Evolutionary conservation across 1,140 invertebrate species (phyloP).

Genomic region (Chrysoperla carnea): DNA sequence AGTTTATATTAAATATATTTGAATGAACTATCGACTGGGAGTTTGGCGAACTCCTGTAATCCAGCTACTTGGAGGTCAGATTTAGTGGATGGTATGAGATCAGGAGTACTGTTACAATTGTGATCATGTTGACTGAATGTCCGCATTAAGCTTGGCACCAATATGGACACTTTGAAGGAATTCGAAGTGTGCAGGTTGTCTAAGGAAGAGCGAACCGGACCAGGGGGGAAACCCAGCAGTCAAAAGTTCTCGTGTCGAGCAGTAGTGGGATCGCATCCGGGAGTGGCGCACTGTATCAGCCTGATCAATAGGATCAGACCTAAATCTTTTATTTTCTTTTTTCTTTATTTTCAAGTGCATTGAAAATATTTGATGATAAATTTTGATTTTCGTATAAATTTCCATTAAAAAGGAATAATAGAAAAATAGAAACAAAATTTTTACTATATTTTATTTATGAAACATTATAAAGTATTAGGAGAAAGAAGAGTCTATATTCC

Average conservation of each 20-base stretch:
- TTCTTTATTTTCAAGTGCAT: neutral
- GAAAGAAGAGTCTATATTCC: too few species aligned
- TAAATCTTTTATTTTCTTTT: slow-evolving; percentile 43
- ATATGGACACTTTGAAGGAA: slow-evolving; percentile 77
- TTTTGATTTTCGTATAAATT: too few species aligned
- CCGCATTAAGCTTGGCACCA: slow-evolving; percentile 81
- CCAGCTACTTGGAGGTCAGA: slow-evolving; percentile 80
- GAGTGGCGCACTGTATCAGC: slow-evolving; percentile 71
- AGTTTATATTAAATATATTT: too few species aligned
- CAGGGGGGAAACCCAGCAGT: slow-evolving; percentile 93
- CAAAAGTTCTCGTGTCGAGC: slow-evolving; percentile 89
- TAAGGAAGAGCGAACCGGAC: slow-evolving; percentile 90
- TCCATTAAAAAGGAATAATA: too few species aligned
- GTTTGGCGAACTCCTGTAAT: slow-evolving; percentile 84
- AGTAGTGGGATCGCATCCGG: slow-evolving; percentile 95
- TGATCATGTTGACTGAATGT: slow-evolving; percentile 64
- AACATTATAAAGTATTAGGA: too few species aligned
- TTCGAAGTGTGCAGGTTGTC: slow-evolving; percentile 66
- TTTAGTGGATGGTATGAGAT: slow-evolving; percentile 71
- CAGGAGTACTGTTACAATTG: slow-evolving; percentile 50
- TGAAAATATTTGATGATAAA: too few species aligned
- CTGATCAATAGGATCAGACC: slow-evolving; percentile 73
- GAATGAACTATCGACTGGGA: slow-evolving; percentile 44
- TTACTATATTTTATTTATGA: too few species aligned
- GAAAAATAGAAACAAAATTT: too few species aligned